Base-by-base conservation (phyloP, 2,888 invertebrate genomes). In the Celastrina argiolus region DNA sequence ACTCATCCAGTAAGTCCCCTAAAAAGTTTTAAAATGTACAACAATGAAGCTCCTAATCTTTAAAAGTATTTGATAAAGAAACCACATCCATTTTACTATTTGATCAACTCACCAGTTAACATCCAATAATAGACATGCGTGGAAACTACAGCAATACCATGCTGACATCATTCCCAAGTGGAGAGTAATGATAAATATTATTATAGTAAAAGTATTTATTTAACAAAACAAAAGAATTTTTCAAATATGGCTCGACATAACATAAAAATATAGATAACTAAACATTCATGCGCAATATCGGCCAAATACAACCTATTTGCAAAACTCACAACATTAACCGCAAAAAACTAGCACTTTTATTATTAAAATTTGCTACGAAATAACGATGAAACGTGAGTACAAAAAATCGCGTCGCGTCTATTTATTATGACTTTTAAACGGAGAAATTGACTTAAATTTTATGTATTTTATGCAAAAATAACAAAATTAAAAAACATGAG, bases 1-100 rank as follows among this genome's bases (percentile, higher is more conserved):
- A 92, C 84, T 97, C 97, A 78, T 97, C 96, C 81, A 88, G 81
- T 58, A 92, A 87, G 78, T 90, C 89, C 69, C 92, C 92, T 92
- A 89, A 83, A 92, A 91, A 81, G 74, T 81, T 82, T 80, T 70
- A 68, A 80, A 56, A 79, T 73, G 84, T 75, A 81, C 71, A 75
- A 72, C 76, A 74, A 75, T 76, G 75, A 74, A 77, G 75, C 63
- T 67, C 74, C 75, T 72, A 74, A 67, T 64, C 71, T 74, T 70
- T 71, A 77, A 76, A 74, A 76, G 75, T 68, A 69, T 69, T 66
- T 72, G 71, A 76, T 74, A 75, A 84, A 87, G 87, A 89, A 90
- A 88, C 92, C 92, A 92, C 92, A 92, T 91, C 92, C 92, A 89
- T 90, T 87, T 86, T 69, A 82, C 76, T 76, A 74, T 76, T 80